Evolutionary conservation across 1,140 invertebrate genomes (phyloP).

Genomic region (Scaptomyza montana): DNA sequence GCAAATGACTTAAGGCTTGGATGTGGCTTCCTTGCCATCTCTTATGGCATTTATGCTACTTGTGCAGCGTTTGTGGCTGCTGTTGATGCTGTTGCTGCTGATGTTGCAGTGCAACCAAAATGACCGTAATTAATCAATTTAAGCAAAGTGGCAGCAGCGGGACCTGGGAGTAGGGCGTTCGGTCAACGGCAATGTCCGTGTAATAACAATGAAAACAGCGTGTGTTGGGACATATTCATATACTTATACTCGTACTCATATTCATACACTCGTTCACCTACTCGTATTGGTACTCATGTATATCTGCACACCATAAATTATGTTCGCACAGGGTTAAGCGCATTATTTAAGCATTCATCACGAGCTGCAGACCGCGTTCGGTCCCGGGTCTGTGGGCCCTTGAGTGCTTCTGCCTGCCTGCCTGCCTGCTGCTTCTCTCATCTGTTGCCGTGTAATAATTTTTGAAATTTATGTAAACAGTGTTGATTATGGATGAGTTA

Average conservation of each 20-base stretch:
- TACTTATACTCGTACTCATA: slow-evolving; percentile 35
- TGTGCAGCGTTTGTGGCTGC: slow-evolving; percentile 54
- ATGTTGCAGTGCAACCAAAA: slow-evolving; percentile 48
- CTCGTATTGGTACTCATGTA: slow-evolving; percentile 66
- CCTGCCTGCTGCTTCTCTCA: slow-evolving; percentile 26
- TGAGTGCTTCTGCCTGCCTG: slow-evolving; percentile 23
- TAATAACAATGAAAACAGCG: slow-evolving; percentile 81
- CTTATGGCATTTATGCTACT: slow-evolving; percentile 79
- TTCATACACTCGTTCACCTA: slow-evolving; percentile 34
- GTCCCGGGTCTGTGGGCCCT: slow-evolving; percentile 14
- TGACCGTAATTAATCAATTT: slow-evolving; percentile 83
- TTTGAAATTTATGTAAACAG: slow-evolving; percentile 82
- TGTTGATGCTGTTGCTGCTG: slow-evolving; percentile 17
- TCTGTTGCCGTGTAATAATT: slow-evolving; percentile 74
- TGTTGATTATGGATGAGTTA: slow-evolving; percentile 83
- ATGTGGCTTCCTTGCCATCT: slow-evolving; percentile 47
- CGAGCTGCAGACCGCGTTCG: slow-evolving; percentile 52
- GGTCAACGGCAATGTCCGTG: slow-evolving; percentile 76
- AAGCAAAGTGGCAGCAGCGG: slow-evolving; percentile 69
- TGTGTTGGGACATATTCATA: slow-evolving; percentile 44
- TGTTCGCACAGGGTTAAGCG: slow-evolving; percentile 82
- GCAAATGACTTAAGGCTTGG: slow-evolving; percentile 67
- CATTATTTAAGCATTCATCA: slow-evolving; percentile 82
- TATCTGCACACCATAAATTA: slow-evolving; percentile 82
- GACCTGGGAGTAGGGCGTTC: slow-evolving; percentile 45